Conservation (phyloP, 2,797 vertebrate genomes). For the Ctenochaetus hawaiiensis region DNA sequence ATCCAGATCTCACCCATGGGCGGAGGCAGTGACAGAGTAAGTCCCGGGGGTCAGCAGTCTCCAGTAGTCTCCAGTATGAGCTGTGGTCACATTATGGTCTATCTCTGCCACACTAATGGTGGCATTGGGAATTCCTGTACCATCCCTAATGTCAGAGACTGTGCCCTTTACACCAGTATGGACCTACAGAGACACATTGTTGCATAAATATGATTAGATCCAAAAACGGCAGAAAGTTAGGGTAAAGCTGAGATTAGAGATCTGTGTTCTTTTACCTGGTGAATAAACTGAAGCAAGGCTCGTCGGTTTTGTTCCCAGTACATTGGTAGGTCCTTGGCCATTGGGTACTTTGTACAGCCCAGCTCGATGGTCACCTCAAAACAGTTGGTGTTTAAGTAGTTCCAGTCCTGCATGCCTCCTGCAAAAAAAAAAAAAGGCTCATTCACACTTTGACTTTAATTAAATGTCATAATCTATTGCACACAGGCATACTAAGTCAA, state of each 20-base stretch:
- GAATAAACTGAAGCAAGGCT: constrained; percentile 93
- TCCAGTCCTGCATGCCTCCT: constrained; percentile 99
- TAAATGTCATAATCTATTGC: background rate
- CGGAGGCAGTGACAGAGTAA: constrained; percentile 91
- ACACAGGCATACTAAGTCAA: background rate
- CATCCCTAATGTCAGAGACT: constrained; percentile 90
- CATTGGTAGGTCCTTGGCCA: constrained; percentile 87
- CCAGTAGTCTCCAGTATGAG: constrained; percentile 94
- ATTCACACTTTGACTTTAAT: constrained; percentile 8
- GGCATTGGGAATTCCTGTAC: constrained; percentile 92
- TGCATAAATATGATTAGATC: background rate
- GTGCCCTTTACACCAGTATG: constrained; percentile 93
- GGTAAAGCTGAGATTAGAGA: background rate
- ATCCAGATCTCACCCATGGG: constrained; percentile 88
- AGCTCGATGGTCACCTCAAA: constrained; percentile 98
- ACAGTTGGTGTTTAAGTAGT: constrained; percentile 97
- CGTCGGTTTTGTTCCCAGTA: constrained; percentile 94
- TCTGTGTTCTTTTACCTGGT: constrained; percentile 86
- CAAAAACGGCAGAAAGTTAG: background rate
- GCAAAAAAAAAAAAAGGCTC: constrained; percentile 5
- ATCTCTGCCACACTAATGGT: constrained; percentile 91
- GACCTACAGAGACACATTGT: constrained; percentile 82
- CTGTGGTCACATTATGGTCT: constrained; percentile 90
- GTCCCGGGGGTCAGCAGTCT: constrained; percentile 91
- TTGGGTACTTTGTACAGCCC: constrained; percentile 94